These are phyloP conservation scores for Actinia tenebrosa DNA, from an alignment of 64 coral and sea anemone species.

Conservation along the genomic window DNA sequence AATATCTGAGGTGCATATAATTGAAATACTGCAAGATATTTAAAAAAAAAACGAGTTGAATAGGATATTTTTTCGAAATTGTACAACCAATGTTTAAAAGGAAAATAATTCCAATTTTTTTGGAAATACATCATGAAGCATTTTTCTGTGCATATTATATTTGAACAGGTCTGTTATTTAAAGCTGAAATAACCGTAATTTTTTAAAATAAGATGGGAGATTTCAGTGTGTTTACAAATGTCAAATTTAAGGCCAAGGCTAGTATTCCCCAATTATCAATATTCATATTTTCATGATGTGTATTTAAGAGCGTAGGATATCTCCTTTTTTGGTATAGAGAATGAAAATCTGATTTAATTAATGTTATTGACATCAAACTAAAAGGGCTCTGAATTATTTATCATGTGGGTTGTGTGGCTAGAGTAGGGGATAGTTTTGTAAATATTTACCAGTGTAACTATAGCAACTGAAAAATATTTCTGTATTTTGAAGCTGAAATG, in stretches of 20 bases:
- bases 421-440: not conserved
- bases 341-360: not conserved
- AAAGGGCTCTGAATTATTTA: slow-evolving; percentile 7
- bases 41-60: no score
- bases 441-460: slow-evolving; percentile 7
- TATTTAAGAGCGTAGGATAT: not conserved
- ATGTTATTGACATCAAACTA: slow-evolving; percentile 5
- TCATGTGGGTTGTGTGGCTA: not conserved
- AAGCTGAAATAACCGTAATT: not conserved
- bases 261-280: not conserved
- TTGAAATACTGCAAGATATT: no score
- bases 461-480: slow-evolving; percentile 10
- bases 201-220: not conserved
- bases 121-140: no score
- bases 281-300: not conserved
- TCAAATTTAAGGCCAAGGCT: slow-evolving; percentile 1
- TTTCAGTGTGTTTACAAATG: not conserved
- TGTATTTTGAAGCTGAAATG: not conserved
- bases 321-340: slow-evolving; percentile 19
- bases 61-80: no score
- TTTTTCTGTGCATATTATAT: not conserved
- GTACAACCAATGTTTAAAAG: no score
- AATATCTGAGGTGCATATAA: no score
- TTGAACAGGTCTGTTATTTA: not conserved
- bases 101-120: no score